Base-by-base conservation (phyloP, 2,888 invertebrate genomes). In the Drosophila hamatofila region DNA sequence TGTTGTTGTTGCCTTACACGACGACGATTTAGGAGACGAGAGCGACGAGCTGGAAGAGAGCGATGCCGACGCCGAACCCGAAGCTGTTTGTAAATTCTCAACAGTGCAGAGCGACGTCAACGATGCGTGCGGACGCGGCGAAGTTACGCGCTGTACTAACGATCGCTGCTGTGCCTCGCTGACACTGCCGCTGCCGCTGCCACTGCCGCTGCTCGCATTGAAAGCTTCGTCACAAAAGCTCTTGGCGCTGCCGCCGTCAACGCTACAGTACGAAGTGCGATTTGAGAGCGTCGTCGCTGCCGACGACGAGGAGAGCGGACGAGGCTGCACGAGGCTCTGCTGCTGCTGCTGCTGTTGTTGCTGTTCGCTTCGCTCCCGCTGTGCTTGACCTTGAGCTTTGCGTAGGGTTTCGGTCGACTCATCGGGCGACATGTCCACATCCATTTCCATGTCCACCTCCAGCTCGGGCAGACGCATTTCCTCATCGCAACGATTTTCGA, bases 401-500 rank as follows among this genome's bases (percentile, higher is more conserved):
- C 94, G 94, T 48, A 93, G 90, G 0, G 93, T 93, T 57, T 93
- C 91, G 0, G 95, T 94, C 67, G 92, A 92, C 33, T 92, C 92
- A 56, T 92, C 87, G 7, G 91, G 91, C 12, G 91, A 91, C 71
- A 91, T 78, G 51, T 91, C 91, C 48, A 80, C 57, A 21, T 41
- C 72, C 49, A 71, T 25, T 14, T 33, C 76, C 46, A 77, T 52
- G 44, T 75, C 78, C n/a, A 65, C 63, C 35, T 78, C 57, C 27
- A 72, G 30, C 5, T 83, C 79, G 14, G 81, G 79, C 41, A 78
- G 91, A 0, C 92, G 90, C 89, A 92, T 92, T 78, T 93, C 93
- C 65, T 94, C 94, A 82, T 96, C 96, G 62, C 95, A 95, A 48
- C 95, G 94, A 83, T 96, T 96, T 91, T 97, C 97, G 73, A 97